phyloP scores from a whole-genome alignment of 2,113 vertebrate species.

The Ciconia boyciana region DNA sequence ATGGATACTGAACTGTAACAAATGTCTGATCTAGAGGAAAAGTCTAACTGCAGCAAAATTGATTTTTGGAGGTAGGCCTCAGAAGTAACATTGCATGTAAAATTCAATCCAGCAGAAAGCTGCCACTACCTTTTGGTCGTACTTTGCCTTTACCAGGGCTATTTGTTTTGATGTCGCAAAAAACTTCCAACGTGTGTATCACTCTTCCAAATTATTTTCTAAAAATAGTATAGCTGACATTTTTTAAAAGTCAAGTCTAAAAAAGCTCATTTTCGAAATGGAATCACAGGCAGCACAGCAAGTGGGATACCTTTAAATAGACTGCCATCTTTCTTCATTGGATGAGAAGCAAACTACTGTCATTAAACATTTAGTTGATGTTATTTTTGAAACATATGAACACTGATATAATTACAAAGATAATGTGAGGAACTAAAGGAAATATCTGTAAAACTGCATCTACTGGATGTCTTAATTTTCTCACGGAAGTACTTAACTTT shows the following conservation, averaged over 20 bases:
- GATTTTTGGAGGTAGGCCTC: constrained; percentile 53
- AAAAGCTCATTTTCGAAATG: background rate
- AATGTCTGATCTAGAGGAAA: constrained; percentile 76
- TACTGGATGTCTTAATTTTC: background rate
- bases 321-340: background rate
- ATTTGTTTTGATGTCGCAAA: background rate
- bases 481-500: background rate
- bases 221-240: background rate
- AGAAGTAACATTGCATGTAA: constrained; percentile 11
- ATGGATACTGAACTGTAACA: constrained; percentile 75
- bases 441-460: background rate
- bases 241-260: constrained; percentile 15
- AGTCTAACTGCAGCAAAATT: constrained; percentile 61
- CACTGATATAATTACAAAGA: background rate
- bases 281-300: background rate
- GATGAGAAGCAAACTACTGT: background rate
- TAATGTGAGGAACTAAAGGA: background rate
- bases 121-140: background rate
- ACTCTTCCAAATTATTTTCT: background rate
- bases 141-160: background rate
- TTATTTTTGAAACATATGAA: background rate
- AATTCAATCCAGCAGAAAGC: constrained; percentile 14
- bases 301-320: background rate
- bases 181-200: background rate
- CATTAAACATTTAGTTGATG: background rate